A percentile compares a stretch with the other conserved stretches of the same genome.
Evolutionary conservation across 2,797 vertebrate genomes (phyloP).

Genomic region (Labroides dimidiatus): DNA sequence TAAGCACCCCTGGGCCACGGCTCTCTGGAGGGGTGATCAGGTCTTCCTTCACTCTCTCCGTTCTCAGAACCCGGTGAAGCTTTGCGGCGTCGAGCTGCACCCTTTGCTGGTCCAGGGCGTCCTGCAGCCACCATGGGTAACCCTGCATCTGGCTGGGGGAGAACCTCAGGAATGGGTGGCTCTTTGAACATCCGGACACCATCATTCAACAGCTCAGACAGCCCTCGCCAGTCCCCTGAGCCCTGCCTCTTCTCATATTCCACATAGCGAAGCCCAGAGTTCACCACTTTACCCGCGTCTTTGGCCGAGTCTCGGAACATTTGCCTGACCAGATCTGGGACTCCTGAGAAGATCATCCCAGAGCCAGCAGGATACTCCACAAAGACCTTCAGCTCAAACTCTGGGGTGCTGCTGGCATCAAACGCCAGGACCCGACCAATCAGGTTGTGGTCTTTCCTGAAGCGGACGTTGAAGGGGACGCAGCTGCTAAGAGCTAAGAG

Average conservation of each 20-base stretch:
- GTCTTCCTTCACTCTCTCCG: constrained; percentile 81
- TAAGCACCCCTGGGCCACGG: constrained; percentile 84
- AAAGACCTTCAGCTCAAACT: constrained; percentile 91
- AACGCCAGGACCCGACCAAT: constrained; percentile 88
- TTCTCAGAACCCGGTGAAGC: constrained; percentile 82
- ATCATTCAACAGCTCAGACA: constrained; percentile 89
- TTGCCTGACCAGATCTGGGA: constrained; percentile 87
- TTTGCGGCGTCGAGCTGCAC: constrained; percentile 78
- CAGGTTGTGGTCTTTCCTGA: constrained; percentile 91
- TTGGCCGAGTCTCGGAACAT: constrained; percentile 92
- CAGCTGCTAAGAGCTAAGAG: constrained; percentile 86
- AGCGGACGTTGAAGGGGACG: constrained; percentile 90
- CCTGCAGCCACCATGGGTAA: constrained; percentile 77
- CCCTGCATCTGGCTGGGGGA: constrained; percentile 86
- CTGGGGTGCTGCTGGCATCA: constrained; percentile 83
- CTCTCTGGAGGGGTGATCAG: constrained; percentile 81
- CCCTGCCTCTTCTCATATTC: constrained; percentile 92
- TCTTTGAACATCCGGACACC: constrained; percentile 89
- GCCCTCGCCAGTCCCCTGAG: constrained; percentile 89
- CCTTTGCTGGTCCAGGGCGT: constrained; percentile 70
- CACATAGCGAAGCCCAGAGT: constrained; percentile 90
- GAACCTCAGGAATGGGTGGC: constrained; percentile 83
- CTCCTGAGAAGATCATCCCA: constrained; percentile 87
- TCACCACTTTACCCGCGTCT: constrained; percentile 88
- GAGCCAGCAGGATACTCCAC: constrained; percentile 91